Conservation (phyloP, 2,113 vertebrate genomes). For the Nanger granti region DNA sequence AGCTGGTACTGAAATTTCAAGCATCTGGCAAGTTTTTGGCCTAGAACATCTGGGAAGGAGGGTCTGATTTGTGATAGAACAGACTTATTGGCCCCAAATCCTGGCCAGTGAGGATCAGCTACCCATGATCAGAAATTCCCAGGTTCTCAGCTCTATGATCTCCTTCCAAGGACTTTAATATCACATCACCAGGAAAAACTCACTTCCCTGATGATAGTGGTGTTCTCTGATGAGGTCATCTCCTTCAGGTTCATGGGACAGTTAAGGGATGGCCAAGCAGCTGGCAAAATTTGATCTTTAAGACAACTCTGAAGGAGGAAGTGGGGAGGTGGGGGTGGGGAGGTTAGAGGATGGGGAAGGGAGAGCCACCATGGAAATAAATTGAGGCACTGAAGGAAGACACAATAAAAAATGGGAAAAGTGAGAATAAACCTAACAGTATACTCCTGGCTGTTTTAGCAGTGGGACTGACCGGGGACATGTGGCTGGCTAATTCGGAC, state of each 20-base stretch:
- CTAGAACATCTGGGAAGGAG: slow-evolving; percentile 68
- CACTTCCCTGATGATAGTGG: slow-evolving; percentile 21
- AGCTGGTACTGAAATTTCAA: slow-evolving; percentile 51
- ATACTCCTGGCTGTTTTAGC: accelerated
- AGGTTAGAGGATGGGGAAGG: not conserved
- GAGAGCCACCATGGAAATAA: not conserved
- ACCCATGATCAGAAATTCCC: slow-evolving; percentile 42
- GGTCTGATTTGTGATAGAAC: slow-evolving; percentile 39
- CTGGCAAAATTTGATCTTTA: not conserved
- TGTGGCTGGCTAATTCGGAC: not conserved
- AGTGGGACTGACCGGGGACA: accelerated
- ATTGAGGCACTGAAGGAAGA: not conserved
- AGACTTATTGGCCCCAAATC: slow-evolving; percentile 37
- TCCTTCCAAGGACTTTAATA: slow-evolving; percentile 47
- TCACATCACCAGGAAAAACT: not conserved
- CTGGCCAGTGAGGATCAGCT: slow-evolving; percentile 61
- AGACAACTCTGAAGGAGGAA: not conserved
- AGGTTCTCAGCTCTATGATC: slow-evolving; percentile 32
- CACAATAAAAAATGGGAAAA: not conserved
- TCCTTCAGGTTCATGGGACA: not conserved
- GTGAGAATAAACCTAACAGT: not conserved
- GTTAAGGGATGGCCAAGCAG: not conserved
- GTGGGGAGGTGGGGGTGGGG: not conserved
- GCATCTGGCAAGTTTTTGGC: slow-evolving; percentile 60
- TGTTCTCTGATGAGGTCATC: not conserved